phyloP scores from a whole-genome alignment of 2,113 vertebrate species.

The Peucedramus taeniatus region DNA sequence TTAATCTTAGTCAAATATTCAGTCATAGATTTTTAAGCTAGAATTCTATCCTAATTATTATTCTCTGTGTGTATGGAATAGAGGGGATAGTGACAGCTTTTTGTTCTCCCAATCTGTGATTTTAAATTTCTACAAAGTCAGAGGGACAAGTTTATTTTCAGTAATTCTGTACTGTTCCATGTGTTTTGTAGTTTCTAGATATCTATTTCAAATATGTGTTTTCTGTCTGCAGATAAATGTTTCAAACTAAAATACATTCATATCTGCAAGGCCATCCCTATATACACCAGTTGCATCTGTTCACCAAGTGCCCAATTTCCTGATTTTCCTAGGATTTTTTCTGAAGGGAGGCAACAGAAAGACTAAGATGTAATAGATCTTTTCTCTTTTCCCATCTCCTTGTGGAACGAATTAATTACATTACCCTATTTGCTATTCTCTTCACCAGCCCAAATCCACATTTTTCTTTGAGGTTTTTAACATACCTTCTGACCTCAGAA shows the following conservation, averaged over 20 bases:
- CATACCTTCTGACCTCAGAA: neutral
- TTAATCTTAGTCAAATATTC: neutral
- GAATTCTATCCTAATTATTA: neutral
- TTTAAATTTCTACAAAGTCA: neutral
- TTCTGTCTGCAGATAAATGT: neutral
- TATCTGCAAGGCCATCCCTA: neutral
- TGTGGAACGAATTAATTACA: rapidly evolving
- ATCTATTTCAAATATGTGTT: neutral
- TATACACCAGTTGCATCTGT: neutral
- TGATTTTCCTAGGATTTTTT: neutral
- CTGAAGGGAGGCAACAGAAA: neutral
- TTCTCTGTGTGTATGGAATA: neutral
- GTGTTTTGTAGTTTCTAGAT: neutral
- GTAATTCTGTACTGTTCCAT: neutral
- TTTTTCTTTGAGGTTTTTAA: neutral
- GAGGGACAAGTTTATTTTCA: neutral
- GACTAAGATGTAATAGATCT: neutral
- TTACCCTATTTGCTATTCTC: neutral
- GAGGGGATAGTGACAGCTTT: neutral
- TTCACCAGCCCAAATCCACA: neutral
- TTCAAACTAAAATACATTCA: neutral
- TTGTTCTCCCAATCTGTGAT: neutral
- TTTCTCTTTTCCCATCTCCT: neutral
- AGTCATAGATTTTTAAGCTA: neutral
- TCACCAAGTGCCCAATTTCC: neutral